These are phyloP conservation scores for Philereme vetulata DNA, from an alignment of 2,888 invertebrate species.

Conservation along the genomic window DNA sequence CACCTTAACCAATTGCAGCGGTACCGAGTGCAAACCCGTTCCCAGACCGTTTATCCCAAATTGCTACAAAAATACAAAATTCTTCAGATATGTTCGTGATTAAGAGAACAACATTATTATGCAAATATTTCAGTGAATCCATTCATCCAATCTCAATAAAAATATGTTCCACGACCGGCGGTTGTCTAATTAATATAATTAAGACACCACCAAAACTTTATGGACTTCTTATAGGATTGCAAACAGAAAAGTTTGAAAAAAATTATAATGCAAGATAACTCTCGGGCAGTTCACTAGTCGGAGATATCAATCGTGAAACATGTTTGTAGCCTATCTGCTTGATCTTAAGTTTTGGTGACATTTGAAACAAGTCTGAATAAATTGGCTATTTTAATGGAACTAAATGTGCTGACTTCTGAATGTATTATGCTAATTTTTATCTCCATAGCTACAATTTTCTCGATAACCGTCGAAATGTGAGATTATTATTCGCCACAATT, in stretches of 20 bases:
- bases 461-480: background rate
- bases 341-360: constrained; percentile 23
- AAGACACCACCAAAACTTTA: no score
- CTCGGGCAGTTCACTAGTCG: constrained; percentile 12
- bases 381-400: constrained; percentile 16
- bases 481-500: background rate
- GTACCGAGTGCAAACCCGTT: constrained; percentile 40
- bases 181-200: no score
- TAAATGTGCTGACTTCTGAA: constrained; percentile 15
- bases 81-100: constrained; percentile 34
- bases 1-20: constrained; percentile 39
- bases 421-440: background rate
- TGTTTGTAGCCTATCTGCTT: constrained; percentile 34
- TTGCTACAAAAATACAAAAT: constrained; percentile 37
- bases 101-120: constrained; percentile 52
- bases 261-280: background rate
- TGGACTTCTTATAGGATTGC: no score
- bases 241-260: background rate
- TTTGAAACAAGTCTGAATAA: constrained; percentile 20
- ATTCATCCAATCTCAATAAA: constrained; percentile 37
- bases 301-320: constrained; percentile 45
- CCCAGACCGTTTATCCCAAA: constrained; percentile 40
- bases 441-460: background rate
- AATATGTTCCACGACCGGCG: background rate
- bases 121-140: constrained; percentile 49